Percentiles rank a stretch among this genome's conserved stretches.
phyloP scores from a whole-genome alignment of 2,797 vertebrate species.

The Echeneis naucrates region DNA sequence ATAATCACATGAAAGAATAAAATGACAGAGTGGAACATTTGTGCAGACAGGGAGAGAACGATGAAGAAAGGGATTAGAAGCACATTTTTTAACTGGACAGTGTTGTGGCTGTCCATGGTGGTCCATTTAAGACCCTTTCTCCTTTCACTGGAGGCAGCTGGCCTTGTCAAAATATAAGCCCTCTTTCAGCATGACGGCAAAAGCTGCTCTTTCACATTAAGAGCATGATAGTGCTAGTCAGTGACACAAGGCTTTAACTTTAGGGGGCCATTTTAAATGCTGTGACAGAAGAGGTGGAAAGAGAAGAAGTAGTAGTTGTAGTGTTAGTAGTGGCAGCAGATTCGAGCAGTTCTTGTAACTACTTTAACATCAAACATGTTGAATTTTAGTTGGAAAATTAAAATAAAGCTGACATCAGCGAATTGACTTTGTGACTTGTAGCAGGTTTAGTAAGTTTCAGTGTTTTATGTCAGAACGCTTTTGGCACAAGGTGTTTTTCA shows the following conservation, averaged over 20 bases:
- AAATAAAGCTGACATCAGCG: no score
- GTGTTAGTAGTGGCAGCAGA: no score
- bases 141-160: constrained; percentile 62
- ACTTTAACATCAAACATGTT: no score
- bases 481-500: no score
- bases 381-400: no score
- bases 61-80: constrained; percentile 37
- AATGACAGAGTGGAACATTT: constrained; percentile 55
- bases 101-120: constrained; percentile 44
- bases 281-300: no score
- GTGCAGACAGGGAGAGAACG: constrained; percentile 3
- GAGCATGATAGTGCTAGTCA: constrained; percentile 45
- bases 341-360: not conserved
- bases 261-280: not conserved
- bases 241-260: constrained; percentile 13
- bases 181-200: constrained; percentile 70
- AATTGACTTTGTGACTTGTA: no score
- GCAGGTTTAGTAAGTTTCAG: no score
- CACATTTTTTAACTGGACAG: constrained; percentile 50
- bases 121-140: constrained; percentile 40
- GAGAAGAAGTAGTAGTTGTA: not conserved
- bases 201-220: constrained; percentile 80
- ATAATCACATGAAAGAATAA: constrained; percentile 20
- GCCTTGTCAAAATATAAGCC: constrained; percentile 73
- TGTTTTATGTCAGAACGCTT: no score